Evolutionary conservation across 2,888 invertebrate species (phyloP), one percentile per base, ranked within the genome.

Genomic region (Monoplex corrugatus): DNA sequence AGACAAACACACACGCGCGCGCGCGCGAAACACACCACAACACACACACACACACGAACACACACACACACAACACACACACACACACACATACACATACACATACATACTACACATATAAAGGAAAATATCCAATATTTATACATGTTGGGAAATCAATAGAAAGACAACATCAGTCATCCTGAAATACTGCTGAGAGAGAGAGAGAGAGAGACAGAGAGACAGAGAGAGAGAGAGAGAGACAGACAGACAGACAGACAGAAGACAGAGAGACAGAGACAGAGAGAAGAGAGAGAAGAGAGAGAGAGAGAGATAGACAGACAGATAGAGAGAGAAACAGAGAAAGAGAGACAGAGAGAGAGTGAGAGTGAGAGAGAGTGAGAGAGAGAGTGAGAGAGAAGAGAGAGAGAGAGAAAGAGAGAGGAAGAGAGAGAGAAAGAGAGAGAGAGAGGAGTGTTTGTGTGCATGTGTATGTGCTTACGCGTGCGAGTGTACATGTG

Each of bases 221-320:
- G 50, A 50, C 16, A 50, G 50, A 50, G 8, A 50, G 50, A 50
- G 8, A 50, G 50, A 50, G 8, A 50, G 50, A 50, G 8, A 50
- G 50, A 50, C 16, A 50, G 50, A 50, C 16, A 50, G 50, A 50
- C 16, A 50, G 50, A 50, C 16, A 50, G 50, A 50, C 16, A 50
- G 50, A 50, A 13, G 50, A 19, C 10, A 28, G 28, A 5, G 28
- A 68, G 68, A 68, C 16, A 68, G 68, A 68, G 68, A 68, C 16
- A 68, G 68, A 68, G 68, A 68, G n/a, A n/a, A n/a, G n/a, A n/a
- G n/a, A n/a, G n/a, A n/a, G n/a, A 28, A 68, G 68, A 68, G 68
- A 68, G 68, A 80, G 28, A 80, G 80, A 80, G 80, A 80, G 43
- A 80, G 80, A 80, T 10, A 80, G 38, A 80, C 35, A 80, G 43